Base-by-base conservation (phyloP, 2,797 vertebrate species). In the Eulemur rubriventer region DNA sequence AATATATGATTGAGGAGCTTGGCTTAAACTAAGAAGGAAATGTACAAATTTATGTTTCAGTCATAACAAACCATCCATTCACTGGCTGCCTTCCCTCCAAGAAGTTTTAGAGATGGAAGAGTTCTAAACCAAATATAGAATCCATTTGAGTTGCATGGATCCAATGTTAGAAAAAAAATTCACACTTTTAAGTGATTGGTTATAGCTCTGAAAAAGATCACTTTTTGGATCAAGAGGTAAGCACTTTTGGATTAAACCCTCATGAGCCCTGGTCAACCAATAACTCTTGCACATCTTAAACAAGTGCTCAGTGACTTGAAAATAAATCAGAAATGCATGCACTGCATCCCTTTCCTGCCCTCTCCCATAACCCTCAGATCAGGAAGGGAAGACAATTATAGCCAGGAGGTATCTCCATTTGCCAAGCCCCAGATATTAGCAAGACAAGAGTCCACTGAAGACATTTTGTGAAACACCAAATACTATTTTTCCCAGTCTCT, bases 111-210 rank as follows among this genome's bases (percentile, higher is more conserved):
- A 97, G 93, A 94, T 95, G 85, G 94, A 88, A 96, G 70, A 92
- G 96, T 89, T 97, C 90, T 96, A 96, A 96, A 76, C 95, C 94
- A 97, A 98, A 97, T 96, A 97, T 94, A 97, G 97, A 96, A 96
- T 86, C 55, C 67, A 95, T 65, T 97, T 82, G 61, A 95, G 95
- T 94, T 96, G 78, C 95, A 96, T 75, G 72, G 73, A 95, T 94
- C 86, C 72, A 95, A 95, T 94, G 94, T 96, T 96, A 96, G 92
- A 48, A 57, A 95, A 91, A 93, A 92, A 90, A 94, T 46, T 96
- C 85, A 95, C 65, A 79, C 80, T 93, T 96, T 96, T 63, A 94
- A 93, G 90, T 81, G 80, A 86, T 92, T 89, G 88, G 93, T 96
- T 89, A 92, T 55, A 94, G 52, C 48, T 95, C 86, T 85, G 79